These are phyloP conservation scores for Rhogogaster chlorosoma DNA, from an alignment of 2,888 invertebrate genomes.

Conservation along the genomic window DNA sequence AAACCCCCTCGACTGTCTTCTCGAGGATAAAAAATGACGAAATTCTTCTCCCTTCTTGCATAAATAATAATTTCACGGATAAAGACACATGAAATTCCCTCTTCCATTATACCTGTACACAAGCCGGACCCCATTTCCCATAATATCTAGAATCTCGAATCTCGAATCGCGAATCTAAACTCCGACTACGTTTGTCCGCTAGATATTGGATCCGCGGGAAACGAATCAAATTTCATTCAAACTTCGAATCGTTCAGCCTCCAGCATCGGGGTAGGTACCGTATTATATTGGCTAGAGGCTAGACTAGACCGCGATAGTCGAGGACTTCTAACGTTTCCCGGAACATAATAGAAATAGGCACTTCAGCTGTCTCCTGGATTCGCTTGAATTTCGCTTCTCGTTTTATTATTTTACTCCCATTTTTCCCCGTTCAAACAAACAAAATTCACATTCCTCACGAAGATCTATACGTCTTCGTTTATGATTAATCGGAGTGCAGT, in stretches of 20 bases:
- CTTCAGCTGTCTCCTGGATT: neutral
- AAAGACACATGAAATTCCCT: neutral
- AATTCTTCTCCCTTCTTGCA: too few species aligned
- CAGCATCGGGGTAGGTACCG: neutral
- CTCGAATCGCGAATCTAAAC: conserved; percentile 21
- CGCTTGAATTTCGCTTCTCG: too few species aligned
- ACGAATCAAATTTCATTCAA: conserved; percentile 39
- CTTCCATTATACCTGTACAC: neutral
- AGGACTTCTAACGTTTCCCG: neutral
- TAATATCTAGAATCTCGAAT: neutral
- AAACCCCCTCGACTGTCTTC: neutral
- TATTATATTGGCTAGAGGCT: conserved; percentile 4
- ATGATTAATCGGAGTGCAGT: neutral
- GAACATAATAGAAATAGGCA: conserved; percentile 8
- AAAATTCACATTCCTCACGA: neutral
- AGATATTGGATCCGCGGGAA: conserved; percentile 27
- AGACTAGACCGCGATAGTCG: neutral
- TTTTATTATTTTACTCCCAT: neutral
- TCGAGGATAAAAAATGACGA: conserved; percentile 8
- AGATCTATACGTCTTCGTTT: neutral
- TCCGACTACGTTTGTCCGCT: conserved; percentile 38
- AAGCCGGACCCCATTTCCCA: neutral
- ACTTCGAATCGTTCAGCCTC: conserved; percentile 30
- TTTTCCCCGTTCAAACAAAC: neutral
- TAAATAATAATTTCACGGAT: neutral